Conservation (phyloP, 2,888 invertebrate species). For the Eumerus sabulonum region DNA sequence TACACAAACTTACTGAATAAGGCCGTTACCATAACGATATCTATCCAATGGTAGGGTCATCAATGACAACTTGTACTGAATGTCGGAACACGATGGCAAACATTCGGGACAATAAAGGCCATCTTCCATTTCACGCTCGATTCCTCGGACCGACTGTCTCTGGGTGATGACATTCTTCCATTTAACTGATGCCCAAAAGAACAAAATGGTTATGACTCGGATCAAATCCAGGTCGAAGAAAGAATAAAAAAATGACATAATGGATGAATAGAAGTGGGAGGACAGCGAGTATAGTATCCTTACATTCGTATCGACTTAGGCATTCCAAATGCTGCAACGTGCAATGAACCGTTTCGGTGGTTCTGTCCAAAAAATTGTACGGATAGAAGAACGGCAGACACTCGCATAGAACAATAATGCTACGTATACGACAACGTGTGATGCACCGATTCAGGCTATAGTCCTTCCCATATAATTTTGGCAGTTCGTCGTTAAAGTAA, state of each 20-base stretch:
- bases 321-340: conserved; percentile 77
- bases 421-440: conserved; percentile 80
- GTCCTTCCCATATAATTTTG: conserved; percentile 74
- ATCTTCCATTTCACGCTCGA: conserved; percentile 80
- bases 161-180: conserved; percentile 77
- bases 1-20: conserved; percentile 36
- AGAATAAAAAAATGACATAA: conserved; percentile 27
- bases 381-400: conserved; percentile 81
- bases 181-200: conserved; percentile 74
- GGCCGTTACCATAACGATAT: conserved; percentile 38
- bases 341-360: conserved; percentile 71
- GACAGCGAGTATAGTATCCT: conserved; percentile 41
- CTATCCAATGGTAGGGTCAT: conserved; percentile 71
- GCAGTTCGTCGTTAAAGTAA: conserved; percentile 80
- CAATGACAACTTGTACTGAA: conserved; percentile 79
- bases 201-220: conserved; percentile 35
- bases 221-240: too few species aligned
- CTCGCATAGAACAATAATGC: conserved; percentile 80
- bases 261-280: conserved; percentile 44
- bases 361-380: conserved; percentile 56
- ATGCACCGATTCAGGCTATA: conserved; percentile 83
- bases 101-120: conserved; percentile 81
- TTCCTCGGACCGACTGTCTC: conserved; percentile 74
- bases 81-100: conserved; percentile 81
- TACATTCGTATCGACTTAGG: conserved; percentile 80